Evolutionary conservation across 2,797 vertebrate genomes (phyloP), one percentile per base, ranked within the genome.

Genomic region (Uromys caudimaculatus): DNA sequence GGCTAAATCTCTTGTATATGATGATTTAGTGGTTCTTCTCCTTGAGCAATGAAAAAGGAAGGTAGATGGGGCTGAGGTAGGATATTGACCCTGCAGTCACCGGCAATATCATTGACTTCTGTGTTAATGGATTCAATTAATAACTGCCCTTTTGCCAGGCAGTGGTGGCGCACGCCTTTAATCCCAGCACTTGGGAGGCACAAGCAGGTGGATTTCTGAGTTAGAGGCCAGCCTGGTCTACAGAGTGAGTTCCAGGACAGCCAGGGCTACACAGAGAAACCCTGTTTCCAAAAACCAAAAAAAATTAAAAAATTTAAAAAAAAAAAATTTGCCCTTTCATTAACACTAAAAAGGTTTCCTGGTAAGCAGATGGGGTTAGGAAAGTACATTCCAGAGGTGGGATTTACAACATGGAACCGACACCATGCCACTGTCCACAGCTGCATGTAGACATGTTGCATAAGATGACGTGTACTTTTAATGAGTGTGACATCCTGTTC

Each of bases 11-110:
- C 32, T n/a, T 93, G 60, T 69, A 47, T 89, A 16, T 67, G 32
- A 13, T 79, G 11, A 41, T 93, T 8, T 7, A 12, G 6, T 88
- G 27, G 5, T 92, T 96, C 95, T 50, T 96, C 86, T 64, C 96
- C 10, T 85, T 94, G 19, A 91, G 50, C 92, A 96, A 82, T 89
- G 52, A 60, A 89, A 96, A 89, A 93, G 89, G 76, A 95, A 87
- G 50, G 7, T 54, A 6, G 73, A 13, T 95, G 58, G 64, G 38
- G 35, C 9, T 60, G 9, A 84, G 56, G 41, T 24, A 6, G 14
- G 12, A 27, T 60, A 17, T 78, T 67, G 38, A 21, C 50, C 32
- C 38, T 5, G 35, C 89, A 38, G 13, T 64, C 24, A 93, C 41
- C 47, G 47, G 10, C 81, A 52, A 21, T 91, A 64, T 52, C 75